Percentiles rank a stretch among this genome's conserved stretches.
phyloP scores from a whole-genome alignment of 1,140 invertebrate species.

The Gryon sp. region DNA sequence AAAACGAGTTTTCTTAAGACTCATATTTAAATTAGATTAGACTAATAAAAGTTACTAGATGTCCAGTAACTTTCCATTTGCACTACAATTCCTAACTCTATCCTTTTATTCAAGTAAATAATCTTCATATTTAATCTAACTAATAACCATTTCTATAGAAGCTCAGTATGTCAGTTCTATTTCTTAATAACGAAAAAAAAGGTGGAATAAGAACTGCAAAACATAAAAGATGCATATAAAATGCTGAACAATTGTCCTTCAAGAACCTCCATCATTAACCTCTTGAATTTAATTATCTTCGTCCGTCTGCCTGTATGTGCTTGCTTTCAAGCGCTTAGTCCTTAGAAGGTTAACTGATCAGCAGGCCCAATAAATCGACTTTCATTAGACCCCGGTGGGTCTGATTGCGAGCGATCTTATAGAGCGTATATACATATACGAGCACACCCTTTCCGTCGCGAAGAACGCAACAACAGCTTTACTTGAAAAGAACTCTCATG shows the following conservation, averaged over 20 bases:
- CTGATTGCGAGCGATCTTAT: constrained; percentile 10
- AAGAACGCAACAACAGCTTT: constrained; percentile 25
- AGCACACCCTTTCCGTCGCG: constrained; percentile 44
- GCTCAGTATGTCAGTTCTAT: too few species aligned
- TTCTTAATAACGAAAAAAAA: too few species aligned
- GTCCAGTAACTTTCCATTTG: too few species aligned
- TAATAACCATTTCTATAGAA: too few species aligned
- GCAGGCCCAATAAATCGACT: constrained; percentile 42
- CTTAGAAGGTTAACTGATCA: constrained; percentile 52
- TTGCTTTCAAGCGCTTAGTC: constrained; percentile 34
- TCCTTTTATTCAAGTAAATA: too few species aligned
- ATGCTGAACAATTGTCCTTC: constrained; percentile 10
- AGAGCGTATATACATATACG: not conserved
- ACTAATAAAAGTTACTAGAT: too few species aligned
- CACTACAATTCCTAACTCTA: too few species aligned
- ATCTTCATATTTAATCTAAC: too few species aligned
- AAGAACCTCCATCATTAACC: constrained; percentile 42
- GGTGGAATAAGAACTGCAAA: too few species aligned
- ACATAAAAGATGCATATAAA: not conserved
- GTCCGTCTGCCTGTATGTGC: not conserved
- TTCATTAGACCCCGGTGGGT: constrained; percentile 33
- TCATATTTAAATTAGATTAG: too few species aligned
- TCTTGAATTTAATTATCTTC: constrained; percentile 41
- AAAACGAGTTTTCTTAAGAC: too few species aligned
- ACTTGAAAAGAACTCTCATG: constrained; percentile 17